Base-by-base conservation (phyloP, 2,888 invertebrate genomes). In the Scaptomyza cyrtandrae region DNA sequence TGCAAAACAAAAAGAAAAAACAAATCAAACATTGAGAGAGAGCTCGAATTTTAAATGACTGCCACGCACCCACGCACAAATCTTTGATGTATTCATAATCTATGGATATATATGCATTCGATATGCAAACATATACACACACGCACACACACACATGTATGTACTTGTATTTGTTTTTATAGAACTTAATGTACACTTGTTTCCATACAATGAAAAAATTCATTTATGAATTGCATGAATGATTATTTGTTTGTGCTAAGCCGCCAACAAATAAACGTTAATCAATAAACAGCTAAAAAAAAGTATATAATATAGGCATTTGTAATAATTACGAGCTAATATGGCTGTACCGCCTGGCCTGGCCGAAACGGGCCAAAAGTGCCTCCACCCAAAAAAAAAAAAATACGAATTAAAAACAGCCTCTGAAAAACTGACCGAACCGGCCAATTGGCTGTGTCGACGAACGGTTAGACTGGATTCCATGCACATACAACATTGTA, bases 261-360 rank as follows among this genome's bases (percentile, higher is more conserved):
- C 62, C 52, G 59, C 44, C 33, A 31, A 41, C 69, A 60, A 69
- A 62, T 63, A 41, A 45, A 70, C 72, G 73, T 73, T 68, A 86
- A 77, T 80, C 85, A 81, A 80, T 76, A 70, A 85, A 80, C 71
- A 65, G 46, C 50, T 48, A 45, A 45, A 54, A 19, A 53, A 58
- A 29, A 19, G 24, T 6, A n/a, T n/a, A n/a, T n/a, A n/a, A 71
- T 72, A 71, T 77, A 69, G 78, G 71, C 66, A 68, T 82, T 83
- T 71, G 63, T 69, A 86, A 82, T 77, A 82, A 86, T 82, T 80
- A 78, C 56, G 46, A 37, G 44, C 61, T 67, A 78, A 77, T 70
- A 54, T 35, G 35, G 33, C n/a, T n/a, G n/a, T n/a, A n/a, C n/a
- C n/a, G n/a, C 39, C 46, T 31, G 57, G 54, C 37, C 48, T 2